Evolutionary conservation across 2,797 vertebrate species (phyloP), one percentile per base, ranked within the genome.

Genomic region (Gymnoscopelus microlampas): DNA sequence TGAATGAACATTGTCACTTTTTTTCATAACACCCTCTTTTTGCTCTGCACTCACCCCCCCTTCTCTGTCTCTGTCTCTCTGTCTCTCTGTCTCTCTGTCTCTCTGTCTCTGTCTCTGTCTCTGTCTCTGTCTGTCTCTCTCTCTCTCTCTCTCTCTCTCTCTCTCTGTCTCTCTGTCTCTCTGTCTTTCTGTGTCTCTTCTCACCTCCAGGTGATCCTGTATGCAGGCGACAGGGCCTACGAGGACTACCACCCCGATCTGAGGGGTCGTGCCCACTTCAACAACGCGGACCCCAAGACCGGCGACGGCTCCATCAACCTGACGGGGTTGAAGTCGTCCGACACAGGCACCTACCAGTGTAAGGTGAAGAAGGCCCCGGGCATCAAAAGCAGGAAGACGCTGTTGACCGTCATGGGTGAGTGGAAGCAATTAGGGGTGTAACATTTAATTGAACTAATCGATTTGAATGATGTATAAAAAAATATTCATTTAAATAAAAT

Each of bases 291-390:
- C 83, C 95, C 97, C 23, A 94, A 78, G 85, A 94, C 87, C 2
- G 97, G 97, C 5, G 96, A 99, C 12, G 98, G 93, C 32, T 98
- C 95, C 0, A 93, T 99, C 87, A 95, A 94, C 73, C 87, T 99
- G 29, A 91, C 91, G 2, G 92, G 94, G 24, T 90, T 99, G 76
- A 93, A 93, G 70, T 85, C 95, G 0, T 70, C 93, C 0, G 97
- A 99, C 85, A 95, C 96, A 0, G 96, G 96, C 39, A 96, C 94
- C 0, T 99, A 97, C 60, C 96, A 97, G 71, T 99, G 97, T 84
- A 99, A 97, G 87, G 96, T 99, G 78, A 99, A 98, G 87, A 99
- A 99, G 80, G 94, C 93, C 54, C 98, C 98, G 0, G 97, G 96
- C 13, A 92, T 96, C 68, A 69, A 88, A 64, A 97, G 93, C 91